Evolutionary conservation across 1,140 invertebrate genomes (phyloP).

Genomic region (Galleria mellonella): DNA sequence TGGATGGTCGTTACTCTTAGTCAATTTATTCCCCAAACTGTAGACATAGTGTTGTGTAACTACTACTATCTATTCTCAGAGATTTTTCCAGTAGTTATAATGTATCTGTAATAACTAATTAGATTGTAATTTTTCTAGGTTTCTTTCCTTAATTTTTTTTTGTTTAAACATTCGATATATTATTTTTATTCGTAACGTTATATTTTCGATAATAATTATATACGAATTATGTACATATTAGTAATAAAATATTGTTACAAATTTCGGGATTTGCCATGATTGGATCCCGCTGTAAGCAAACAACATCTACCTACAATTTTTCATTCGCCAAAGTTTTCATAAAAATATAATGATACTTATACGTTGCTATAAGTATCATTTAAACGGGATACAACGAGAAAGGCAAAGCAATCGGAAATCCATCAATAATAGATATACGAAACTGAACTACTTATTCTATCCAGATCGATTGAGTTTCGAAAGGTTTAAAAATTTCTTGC

Average conservation of each 20-base stretch:
- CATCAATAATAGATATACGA: no score
- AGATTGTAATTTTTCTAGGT: slow-evolving; percentile 1
- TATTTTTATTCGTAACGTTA: background rate
- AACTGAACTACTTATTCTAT: no score
- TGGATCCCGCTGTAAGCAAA: no score
- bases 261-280: background rate
- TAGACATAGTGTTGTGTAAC: slow-evolving; percentile 29
- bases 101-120: slow-evolving; percentile 1
- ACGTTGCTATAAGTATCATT: no score
- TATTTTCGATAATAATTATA: slow-evolving; percentile 24
- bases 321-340: no score
- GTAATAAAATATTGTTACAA: slow-evolving; percentile 41
- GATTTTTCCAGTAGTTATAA: slow-evolving; percentile 5
- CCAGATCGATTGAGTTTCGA: no score
- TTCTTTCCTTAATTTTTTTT: slow-evolving; percentile 4
- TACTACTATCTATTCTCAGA: slow-evolving; percentile 5
- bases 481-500: no score
- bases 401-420: no score
- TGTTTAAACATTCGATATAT: background rate
- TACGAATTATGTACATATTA: slow-evolving; percentile 63
- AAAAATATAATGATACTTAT: no score
- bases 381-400: no score
- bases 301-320: no score
- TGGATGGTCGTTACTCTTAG: slow-evolving; percentile 43
- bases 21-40: slow-evolving; percentile 62